These are phyloP conservation scores for Drosophila nigromelanica DNA, from an alignment of 1,140 invertebrate genomes.

Conservation along the genomic window DNA sequence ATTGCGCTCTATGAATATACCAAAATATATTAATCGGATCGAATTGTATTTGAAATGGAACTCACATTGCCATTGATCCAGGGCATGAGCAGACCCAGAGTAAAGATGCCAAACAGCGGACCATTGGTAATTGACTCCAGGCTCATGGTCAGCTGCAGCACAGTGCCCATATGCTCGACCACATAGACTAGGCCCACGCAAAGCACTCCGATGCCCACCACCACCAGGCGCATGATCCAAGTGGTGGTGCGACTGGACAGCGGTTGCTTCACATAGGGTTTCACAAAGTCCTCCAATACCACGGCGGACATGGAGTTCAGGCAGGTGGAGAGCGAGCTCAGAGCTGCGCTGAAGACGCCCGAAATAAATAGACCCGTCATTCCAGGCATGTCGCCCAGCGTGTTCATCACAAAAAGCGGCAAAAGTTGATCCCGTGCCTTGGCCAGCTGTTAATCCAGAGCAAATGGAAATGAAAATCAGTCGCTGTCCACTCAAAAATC, in stretches of 20 bases:
- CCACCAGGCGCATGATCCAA: slow-evolving; percentile 86
- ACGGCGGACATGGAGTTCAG: slow-evolving; percentile 92
- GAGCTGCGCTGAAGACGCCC: slow-evolving; percentile 88
- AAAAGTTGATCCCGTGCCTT: slow-evolving; percentile 86
- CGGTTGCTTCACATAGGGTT: slow-evolving; percentile 84
- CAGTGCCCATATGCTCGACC: slow-evolving; percentile 86
- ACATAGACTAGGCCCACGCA: slow-evolving; percentile 85
- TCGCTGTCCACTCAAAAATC: not conserved
- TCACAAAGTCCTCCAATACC: slow-evolving; percentile 88
- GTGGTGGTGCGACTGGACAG: slow-evolving; percentile 85
- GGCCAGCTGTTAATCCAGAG: slow-evolving; percentile 82
- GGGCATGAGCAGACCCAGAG: slow-evolving; percentile 90
- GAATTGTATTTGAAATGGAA: not conserved
- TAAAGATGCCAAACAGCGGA: slow-evolving; percentile 90
- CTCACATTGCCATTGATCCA: slow-evolving; percentile 87
- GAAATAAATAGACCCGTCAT: slow-evolving; percentile 89
- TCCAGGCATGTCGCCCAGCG: slow-evolving; percentile 86
- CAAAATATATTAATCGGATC: not conserved
- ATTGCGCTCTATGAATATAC: slow-evolving; percentile 88
- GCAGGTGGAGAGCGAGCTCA: slow-evolving; percentile 91
- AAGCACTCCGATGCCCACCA: slow-evolving; percentile 85
- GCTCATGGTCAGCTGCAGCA: slow-evolving; percentile 84
- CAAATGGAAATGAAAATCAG: not conserved
- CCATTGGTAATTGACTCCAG: slow-evolving; percentile 88
- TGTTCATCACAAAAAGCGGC: slow-evolving; percentile 88